phyloP scores from a whole-genome alignment of 2,888 invertebrate species.

The Syritta pipiens region DNA sequence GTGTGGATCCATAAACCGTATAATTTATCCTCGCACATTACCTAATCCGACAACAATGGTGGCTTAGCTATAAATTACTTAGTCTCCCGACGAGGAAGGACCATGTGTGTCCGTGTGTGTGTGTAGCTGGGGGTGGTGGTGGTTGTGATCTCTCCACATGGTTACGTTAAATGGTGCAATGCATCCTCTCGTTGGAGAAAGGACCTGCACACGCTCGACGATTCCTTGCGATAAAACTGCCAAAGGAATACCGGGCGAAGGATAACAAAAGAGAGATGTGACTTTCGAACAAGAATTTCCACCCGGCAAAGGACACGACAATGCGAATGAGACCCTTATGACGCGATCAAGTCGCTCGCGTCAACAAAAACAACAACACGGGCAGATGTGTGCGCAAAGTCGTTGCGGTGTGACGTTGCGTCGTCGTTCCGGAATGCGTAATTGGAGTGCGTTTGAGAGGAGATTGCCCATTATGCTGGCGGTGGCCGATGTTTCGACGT shows the following conservation, averaged over 20 bases:
- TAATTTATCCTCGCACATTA: constrained; percentile 64
- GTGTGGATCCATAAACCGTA: constrained; percentile 62
- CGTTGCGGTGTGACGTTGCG: constrained; percentile 52
- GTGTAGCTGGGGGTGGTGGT: constrained; percentile 10
- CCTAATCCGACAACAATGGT: constrained; percentile 67
- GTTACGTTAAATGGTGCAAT: constrained; percentile 59
- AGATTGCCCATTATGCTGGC: constrained; percentile 60
- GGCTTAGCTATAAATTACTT: constrained; percentile 67
- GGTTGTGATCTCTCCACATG: constrained; percentile 20
- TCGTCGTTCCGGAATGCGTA: constrained; percentile 60
- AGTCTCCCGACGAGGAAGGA: constrained; percentile 29
- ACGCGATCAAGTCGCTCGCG: constrained; percentile 18
- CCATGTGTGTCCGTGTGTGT: constrained; percentile 15
- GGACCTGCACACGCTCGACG: constrained; percentile 33
- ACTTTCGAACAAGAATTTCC: constrained; percentile 31
- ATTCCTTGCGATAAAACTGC: constrained; percentile 39
- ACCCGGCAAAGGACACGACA: constrained; percentile 21
- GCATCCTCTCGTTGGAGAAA: constrained; percentile 32
- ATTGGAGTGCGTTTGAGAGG: constrained; percentile 47
- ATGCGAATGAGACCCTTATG: constrained; percentile 9
- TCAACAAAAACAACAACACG: background rate
- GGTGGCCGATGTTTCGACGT: too few relatives aligned
- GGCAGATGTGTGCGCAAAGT: constrained; percentile 60
- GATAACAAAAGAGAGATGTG: background rate
- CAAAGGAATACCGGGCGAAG: background rate